Conservation (phyloP, 2,113 vertebrate genomes). For the Nothoprocta perdicaria region DNA sequence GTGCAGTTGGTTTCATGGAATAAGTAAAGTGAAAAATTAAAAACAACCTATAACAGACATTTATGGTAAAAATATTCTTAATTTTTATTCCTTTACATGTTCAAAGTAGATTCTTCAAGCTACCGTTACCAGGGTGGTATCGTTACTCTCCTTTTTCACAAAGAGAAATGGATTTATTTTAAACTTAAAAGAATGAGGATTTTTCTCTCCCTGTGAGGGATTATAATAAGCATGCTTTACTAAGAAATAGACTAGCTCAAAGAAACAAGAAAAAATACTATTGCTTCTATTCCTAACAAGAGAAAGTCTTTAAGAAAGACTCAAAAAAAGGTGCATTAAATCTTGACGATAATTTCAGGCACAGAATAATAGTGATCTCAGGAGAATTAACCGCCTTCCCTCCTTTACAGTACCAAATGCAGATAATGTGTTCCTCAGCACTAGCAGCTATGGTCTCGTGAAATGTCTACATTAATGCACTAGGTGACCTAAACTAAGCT, state of each 20-base stretch:
- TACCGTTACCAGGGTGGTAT: not conserved
- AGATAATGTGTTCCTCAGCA: not conserved
- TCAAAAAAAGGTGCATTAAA: not conserved
- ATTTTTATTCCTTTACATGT: not conserved
- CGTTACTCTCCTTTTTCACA: not conserved
- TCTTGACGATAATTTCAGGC: not conserved
- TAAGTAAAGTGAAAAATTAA: conserved; percentile 25
- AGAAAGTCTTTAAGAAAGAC: not conserved
- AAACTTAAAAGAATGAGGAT: not conserved
- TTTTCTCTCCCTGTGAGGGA: not conserved
- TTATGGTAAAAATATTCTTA: not conserved
- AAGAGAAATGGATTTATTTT: not conserved
- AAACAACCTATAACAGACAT: not conserved
- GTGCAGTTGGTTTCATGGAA: not conserved
- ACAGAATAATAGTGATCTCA: not conserved
- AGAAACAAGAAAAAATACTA: not conserved
- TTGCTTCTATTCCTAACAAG: not conserved
- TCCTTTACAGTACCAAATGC: not conserved
- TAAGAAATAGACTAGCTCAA: not conserved
- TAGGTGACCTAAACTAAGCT: not conserved
- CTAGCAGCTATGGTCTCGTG: not conserved
- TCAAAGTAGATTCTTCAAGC: not conserved
- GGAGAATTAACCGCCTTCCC: not conserved
- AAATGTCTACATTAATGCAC: not conserved
- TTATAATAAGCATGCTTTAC: not conserved